Base-by-base conservation (phyloP, 2,888 invertebrate species). In the Diarsia mendica region DNA sequence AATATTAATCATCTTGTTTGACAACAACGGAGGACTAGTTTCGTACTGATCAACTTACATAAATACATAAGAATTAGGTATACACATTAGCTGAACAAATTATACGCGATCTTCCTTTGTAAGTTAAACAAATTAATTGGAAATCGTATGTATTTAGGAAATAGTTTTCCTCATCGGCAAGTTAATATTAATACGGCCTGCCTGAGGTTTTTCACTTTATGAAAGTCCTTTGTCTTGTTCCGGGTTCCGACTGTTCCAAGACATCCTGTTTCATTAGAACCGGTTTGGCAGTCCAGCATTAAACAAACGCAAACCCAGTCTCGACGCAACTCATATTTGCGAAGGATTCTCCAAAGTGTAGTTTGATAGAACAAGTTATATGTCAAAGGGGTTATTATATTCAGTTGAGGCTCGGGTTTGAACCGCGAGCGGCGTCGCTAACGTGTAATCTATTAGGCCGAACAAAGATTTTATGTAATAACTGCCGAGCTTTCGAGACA, bases 361-460 rank as follows among this genome's bases (percentile, higher is more conserved):
- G 49, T 67, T 70, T 63, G 20, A 65, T 66, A 65, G 46, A 49
- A 63, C 58, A 67, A 69, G 77, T 49, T 64, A 67, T 72, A 55
- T 60, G 58, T 70, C 65, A 65, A 58, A 65, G 48, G 53, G 55
- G 53, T 63, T 63, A 71, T 53, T 67, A 72, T 49, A 72, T 79
- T 75, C 49, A 63, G 65, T 73, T 68, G 71, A 60, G 39, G 13
- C 63, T 44, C 63, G 66, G 65, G 28, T 68, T 60, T 53, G n/a
- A 39, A 28, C 64, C 53, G 51, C 60, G 39, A 68, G 67, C 33
- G 13, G 51, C 70, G 64, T 64, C 65, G 58, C 67, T 75, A 64
- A 78, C 58, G 77, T 74, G 77, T 72, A 82, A 78, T 78, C 78
- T 85, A 83, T 83, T 73, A 75, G 79, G 68, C 68, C 51, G 46